phyloP scores from a whole-genome alignment of 2,113 vertebrate species.

The Prochilodus magdalenae region DNA sequence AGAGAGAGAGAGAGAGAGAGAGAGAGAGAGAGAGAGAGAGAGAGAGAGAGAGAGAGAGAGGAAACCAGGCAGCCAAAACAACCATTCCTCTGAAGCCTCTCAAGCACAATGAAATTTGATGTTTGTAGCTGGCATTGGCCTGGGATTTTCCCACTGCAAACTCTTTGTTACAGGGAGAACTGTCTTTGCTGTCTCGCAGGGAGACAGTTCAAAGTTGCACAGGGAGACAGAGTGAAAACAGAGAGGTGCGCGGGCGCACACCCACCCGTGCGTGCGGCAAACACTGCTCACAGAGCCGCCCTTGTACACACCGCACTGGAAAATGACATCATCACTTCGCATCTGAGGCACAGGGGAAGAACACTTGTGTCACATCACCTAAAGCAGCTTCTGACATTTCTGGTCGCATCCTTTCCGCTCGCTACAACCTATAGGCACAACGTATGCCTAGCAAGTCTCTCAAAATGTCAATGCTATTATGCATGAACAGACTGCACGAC shows the following conservation, averaged over 20 bases:
- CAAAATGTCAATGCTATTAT: conserved; percentile 33
- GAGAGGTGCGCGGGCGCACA: conserved; percentile 27
- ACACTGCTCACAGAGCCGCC: background rate
- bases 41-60: conserved; percentile 14
- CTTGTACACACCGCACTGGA: background rate
- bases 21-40: conserved; percentile 4
- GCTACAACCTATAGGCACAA: conserved; percentile 8
- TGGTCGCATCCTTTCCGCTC: background rate
- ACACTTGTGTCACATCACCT: conserved; percentile 23
- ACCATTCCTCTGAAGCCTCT: conserved; percentile 63
- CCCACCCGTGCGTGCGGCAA: conserved; percentile 5
- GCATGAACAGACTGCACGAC: conserved; percentile 15
- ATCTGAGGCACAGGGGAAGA: background rate
- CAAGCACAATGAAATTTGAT: conserved; percentile 61
- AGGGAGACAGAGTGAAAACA: background rate
- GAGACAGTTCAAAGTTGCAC: conserved; percentile 15
- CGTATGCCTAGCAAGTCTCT: conserved; percentile 7
- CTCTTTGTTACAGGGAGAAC: conserved; percentile 36
- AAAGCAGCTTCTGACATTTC: conserved; percentile 16
- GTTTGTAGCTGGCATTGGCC: conserved; percentile 59
- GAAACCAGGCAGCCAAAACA: conserved; percentile 63
- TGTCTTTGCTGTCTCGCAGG: conserved; percentile 16
- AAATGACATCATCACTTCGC: conserved; percentile 12
- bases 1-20: conserved; percentile 1
- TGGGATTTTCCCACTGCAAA: conserved; percentile 52